Evolutionary conservation across 1,140 invertebrate species (phyloP), one percentile per base, ranked within the genome.

Genomic region (Pseudomyrmex concolor): DNA sequence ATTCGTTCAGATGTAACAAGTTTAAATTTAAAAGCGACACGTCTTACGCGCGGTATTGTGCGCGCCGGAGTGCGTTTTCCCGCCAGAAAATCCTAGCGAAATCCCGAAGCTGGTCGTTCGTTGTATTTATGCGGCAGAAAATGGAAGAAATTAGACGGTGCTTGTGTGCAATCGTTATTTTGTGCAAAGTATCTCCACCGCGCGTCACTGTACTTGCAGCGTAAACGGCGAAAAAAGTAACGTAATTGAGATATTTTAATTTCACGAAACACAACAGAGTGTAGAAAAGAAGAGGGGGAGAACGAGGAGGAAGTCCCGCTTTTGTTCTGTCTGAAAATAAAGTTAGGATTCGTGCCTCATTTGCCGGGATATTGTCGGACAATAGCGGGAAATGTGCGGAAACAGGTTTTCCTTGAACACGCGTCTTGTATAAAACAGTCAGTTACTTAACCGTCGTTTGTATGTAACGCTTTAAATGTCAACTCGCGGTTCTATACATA

Each of bases 161-260:
- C 66, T 59, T 80, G 70, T 50, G 48, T 60, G 45, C 66, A 71
- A 80, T 80, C 55, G 66, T 80, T 71, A 80, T 60, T 71, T 71
- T 70, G 76, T 50, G 55, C 68, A 8, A 59, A 80, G 76, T 59
- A 71, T 43, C 54, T 62, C 63, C 22, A 12, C 34, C 57, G 72
- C 50, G 67, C 66, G 59, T 80, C 66, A 70, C 70, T 78, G 76
- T 80, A 59, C 67, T 59, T n/a, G n/a, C 43, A 60, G 62, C 43
- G 54, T 83, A 64, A 76, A 57, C 25, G 51, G 60, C 63, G 17
- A 81, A 80, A 84, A 34, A 34, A 34, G 68, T 84, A 71, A 68
- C 54, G 54, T 83, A 83, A 83, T 83, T 68, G 73, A 78, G 64
- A 54, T 54, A 67, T 67, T 84, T 84, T 81, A 84, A 84, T 84